These are phyloP conservation scores for Pomatorhinus ruficollis DNA, from an alignment of 2,113 vertebrate genomes.

Conservation along the genomic window DNA sequence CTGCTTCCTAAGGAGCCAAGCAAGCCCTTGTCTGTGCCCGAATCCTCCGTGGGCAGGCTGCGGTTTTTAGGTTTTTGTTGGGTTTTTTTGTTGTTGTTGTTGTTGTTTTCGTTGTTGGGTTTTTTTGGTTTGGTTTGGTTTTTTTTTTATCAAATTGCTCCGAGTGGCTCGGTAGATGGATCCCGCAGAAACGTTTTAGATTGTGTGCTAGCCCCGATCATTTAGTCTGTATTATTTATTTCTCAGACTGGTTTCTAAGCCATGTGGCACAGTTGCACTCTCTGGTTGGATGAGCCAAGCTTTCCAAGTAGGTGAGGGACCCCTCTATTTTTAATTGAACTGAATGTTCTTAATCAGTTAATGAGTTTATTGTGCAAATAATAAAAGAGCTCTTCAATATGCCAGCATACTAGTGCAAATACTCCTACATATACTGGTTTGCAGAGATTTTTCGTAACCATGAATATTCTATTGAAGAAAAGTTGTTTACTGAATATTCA, in stretches of 20 bases:
- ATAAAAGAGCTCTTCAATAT: conserved; percentile 12
- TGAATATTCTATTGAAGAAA: conserved; percentile 33
- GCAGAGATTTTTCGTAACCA: not conserved
- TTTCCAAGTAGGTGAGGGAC: not conserved
- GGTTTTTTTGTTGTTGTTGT: no score
- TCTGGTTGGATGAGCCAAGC: not conserved
- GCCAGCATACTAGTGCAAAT: not conserved
- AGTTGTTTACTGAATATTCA: conserved; percentile 54
- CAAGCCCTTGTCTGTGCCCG: not conserved
- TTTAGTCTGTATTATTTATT: not conserved
- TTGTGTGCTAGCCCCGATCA: not conserved
- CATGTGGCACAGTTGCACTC: not conserved
- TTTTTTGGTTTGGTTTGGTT: no score
- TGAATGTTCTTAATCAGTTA: not conserved
- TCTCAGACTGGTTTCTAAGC: not conserved
- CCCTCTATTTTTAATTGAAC: not conserved
- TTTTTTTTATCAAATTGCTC: rapidly evolving
- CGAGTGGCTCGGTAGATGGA: no score
- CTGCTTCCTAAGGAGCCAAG: not conserved
- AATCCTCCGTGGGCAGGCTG: no score
- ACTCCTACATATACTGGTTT: not conserved
- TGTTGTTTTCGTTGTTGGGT: no score
- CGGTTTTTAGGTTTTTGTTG: not conserved
- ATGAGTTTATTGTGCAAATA: conserved; percentile 12
- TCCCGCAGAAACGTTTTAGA: rapidly evolving